phyloP scores from a whole-genome alignment of 2,888 invertebrate genomes.

The Vannuccia rotundouncinata region DNA sequence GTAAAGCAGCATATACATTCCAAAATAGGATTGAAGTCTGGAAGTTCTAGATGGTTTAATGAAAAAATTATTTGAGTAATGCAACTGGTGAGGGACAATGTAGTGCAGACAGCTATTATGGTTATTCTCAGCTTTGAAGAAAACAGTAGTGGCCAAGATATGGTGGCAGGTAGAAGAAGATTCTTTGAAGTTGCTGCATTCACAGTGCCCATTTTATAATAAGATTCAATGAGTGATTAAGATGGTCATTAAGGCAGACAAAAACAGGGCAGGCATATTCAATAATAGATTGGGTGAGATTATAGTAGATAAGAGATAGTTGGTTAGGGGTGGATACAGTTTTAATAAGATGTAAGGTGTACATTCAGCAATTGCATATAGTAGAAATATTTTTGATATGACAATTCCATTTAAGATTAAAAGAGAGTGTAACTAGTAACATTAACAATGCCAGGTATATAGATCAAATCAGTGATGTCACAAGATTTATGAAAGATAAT shows the following conservation, averaged over 20 bases:
- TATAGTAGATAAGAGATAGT: too few relatives aligned
- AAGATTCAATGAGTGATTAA: constrained; percentile 21
- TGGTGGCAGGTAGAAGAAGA: not conserved
- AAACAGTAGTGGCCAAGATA: constrained; percentile 2
- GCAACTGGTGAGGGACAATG: constrained; percentile 7
- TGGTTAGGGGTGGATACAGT: too few relatives aligned
- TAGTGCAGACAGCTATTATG: constrained; percentile 21
- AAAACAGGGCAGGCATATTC: constrained; percentile 5
- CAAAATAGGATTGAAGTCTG: not conserved
- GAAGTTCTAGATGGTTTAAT: constrained; percentile 14
- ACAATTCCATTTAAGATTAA: too few relatives aligned
- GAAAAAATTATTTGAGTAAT: constrained; percentile 1
- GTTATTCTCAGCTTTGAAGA: not conserved
- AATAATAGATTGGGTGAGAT: constrained; percentile 16
- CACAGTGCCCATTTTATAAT: constrained; percentile 15
- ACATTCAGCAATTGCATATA: too few relatives aligned
- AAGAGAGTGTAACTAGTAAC: too few relatives aligned
- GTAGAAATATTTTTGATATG: too few relatives aligned
- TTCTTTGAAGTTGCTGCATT: not conserved
- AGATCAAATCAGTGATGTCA: too few relatives aligned
- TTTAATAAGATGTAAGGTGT: too few relatives aligned
- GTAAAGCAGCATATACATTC: not conserved
- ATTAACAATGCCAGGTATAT: too few relatives aligned
- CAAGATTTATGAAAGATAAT: too few relatives aligned
- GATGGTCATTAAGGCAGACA: constrained; percentile 10